Evolutionary conservation across 2,113 vertebrate species (phyloP).

Genomic region (Xenopus laevis): DNA sequence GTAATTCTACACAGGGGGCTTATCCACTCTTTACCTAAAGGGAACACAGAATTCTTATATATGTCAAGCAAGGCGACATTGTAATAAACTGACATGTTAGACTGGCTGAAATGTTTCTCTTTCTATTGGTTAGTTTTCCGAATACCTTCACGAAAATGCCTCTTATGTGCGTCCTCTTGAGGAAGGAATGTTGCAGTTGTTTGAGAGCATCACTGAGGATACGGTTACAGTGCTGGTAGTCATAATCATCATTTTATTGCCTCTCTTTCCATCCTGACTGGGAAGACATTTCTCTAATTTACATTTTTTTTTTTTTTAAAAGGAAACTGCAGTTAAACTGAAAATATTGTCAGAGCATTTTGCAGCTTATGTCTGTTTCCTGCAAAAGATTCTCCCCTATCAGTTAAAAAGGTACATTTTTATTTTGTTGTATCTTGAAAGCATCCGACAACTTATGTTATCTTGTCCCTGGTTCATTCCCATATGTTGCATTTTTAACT

Average conservation of each 20-base stretch:
- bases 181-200: conserved; percentile 87
- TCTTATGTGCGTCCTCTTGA: conserved; percentile 92
- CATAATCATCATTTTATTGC: neutral
- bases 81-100: no score
- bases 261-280: no score
- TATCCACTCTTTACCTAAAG: no score
- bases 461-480: neutral
- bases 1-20: no score
- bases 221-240: conserved; percentile 87
- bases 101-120: no score
- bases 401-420: conserved; percentile 90
- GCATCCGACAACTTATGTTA: no score
- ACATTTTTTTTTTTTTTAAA: conserved; percentile 41
- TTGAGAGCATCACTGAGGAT: conserved; percentile 92
- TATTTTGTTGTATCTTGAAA: neutral
- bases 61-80: no score
- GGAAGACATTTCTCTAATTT: no score
- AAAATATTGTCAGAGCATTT: conserved; percentile 85
- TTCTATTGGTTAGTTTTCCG: conserved; percentile 75
- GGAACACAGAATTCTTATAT: no score
- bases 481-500: neutral
- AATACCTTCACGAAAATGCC: conserved; percentile 94
- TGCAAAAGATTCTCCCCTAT: conserved; percentile 96
- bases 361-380: conserved; percentile 80
- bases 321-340: conserved; percentile 92